Evolutionary conservation across 2,888 invertebrate species (phyloP).

Genomic region (Cheilosia pagana): DNA sequence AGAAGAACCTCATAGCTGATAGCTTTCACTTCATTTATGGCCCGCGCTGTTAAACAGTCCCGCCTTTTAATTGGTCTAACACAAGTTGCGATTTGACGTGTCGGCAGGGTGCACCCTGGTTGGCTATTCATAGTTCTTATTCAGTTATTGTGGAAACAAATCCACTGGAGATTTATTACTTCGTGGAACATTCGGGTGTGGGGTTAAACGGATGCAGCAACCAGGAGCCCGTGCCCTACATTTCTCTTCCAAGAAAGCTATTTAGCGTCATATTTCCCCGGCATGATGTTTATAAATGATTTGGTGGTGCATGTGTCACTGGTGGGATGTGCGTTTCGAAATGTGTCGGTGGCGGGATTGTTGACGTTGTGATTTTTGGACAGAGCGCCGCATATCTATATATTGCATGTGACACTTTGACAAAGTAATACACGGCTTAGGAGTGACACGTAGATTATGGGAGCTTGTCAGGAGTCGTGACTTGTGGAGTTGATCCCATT

Average conservation of each 20-base stretch:
- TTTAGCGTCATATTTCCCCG: conserved; percentile 37
- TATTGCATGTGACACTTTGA: conserved; percentile 59
- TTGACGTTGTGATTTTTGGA: conserved; percentile 4
- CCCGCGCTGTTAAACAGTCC: conserved; percentile 38
- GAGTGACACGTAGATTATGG: conserved; percentile 57
- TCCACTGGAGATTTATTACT: conserved; percentile 63
- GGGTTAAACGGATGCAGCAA: conserved; percentile 58
- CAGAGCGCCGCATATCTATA: conserved; percentile 5
- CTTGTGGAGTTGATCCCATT: conserved; percentile 20
- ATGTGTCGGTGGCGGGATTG: conserved; percentile 26
- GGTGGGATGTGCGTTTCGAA: conserved; percentile 50
- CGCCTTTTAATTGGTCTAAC: conserved; percentile 63
- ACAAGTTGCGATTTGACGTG: conserved; percentile 51
- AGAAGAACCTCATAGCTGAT: conserved; percentile 47
- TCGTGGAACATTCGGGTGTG: conserved; percentile 54
- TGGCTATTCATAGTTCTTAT: conserved; percentile 43
- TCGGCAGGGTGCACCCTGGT: conserved; percentile 24
- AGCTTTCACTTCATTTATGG: conserved; percentile 19
- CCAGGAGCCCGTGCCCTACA: conserved; percentile 63
- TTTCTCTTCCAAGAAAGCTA: conserved; percentile 52
- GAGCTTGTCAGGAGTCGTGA: conserved; percentile 30
- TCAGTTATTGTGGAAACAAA: conserved; percentile 26
- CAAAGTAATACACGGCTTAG: conserved; percentile 46
- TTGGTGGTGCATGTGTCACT: conserved; percentile 65
- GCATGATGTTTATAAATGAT: conserved; percentile 69